Base-by-base conservation (phyloP, 1,140 invertebrate species). In the Tetramorium alpestre region DNA sequence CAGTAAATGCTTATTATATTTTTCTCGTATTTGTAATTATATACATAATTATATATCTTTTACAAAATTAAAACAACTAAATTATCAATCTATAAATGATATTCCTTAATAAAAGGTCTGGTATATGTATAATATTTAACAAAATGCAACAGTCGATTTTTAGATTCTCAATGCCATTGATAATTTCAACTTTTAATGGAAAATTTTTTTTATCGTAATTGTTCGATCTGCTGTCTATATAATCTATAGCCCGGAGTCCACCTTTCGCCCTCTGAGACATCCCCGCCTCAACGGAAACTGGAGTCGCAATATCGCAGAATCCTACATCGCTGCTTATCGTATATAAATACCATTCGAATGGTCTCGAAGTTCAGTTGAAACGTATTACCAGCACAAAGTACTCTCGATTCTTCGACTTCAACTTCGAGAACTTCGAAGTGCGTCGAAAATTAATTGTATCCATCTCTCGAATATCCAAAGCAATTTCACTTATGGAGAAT, bases 271-370 rank as follows among this genome's bases (percentile, higher is more conserved):
- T 56, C 11, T 69, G 75, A 38, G 47, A 62, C 75, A 28, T 60
- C 88, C 56, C 49, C 41, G 38, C 38, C 22, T 13, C 6, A 49
- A 88, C 44, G 64, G 49, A 51, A 85, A 72, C 33, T 51, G 51
- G 56, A 80, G 62, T 56, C 56, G 78, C 80, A 22, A 11, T 77
- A 78, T 87, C 77, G 4, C 25, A 58, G n/a, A 73, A 75, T 78
- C n/a, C 44, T 49, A 60, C 54, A 72, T 87, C 67, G 41, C 25
- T 64, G 25, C 47, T 65, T 67, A 41, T 18, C 73, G 54, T 16
- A 28, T 91, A 91, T 91, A 91, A 91, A 90, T 89, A 91, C 80
- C 87, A 88, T 87, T 64, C 33, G 33, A 18, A 51, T 11, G 28
- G 65, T 25, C 11, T 65, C 62, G 22, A 80, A 51, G 64, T 60